Conservation (phyloP, 1,140 invertebrate genomes). For the Leptopilina boulardi region DNA sequence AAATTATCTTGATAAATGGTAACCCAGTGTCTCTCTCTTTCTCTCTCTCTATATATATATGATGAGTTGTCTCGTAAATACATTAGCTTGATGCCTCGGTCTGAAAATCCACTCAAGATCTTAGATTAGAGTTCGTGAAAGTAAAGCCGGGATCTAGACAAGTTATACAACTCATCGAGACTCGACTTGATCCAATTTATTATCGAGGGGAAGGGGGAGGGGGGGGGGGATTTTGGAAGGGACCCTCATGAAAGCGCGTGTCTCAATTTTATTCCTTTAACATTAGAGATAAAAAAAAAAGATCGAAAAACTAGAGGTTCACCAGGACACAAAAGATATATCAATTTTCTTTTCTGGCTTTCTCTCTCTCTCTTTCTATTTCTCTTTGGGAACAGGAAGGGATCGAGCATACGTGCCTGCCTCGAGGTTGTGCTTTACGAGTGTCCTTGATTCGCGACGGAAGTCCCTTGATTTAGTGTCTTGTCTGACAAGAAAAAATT, state of each 20-base stretch:
- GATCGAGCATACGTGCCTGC: conserved; percentile 48
- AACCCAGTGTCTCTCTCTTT: too few relatives aligned
- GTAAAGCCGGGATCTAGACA: conserved; percentile 70
- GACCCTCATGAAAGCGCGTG: conserved; percentile 53
- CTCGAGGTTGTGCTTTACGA: conserved; percentile 48
- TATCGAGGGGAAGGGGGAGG: too few relatives aligned
- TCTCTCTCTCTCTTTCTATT: too few relatives aligned
- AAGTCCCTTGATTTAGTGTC: conserved; percentile 58
- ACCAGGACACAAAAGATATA: conserved; percentile 49
- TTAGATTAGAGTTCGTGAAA: conserved; percentile 72
- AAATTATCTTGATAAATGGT: too few relatives aligned
- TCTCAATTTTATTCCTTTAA: conserved; percentile 46
- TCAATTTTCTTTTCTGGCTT: conserved; percentile 47
- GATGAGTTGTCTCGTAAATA: conserved; percentile 64
- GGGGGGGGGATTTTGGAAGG: conserved; percentile 46
- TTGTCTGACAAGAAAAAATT: conserved; percentile 48
- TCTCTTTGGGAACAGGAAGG: conserved; percentile 49
- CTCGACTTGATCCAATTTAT: conserved; percentile 75
- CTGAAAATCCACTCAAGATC: conserved; percentile 74
- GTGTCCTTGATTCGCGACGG: conserved; percentile 54
- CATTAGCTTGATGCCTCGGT: conserved; percentile 67
- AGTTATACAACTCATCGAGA: conserved; percentile 71
- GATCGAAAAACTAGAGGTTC: conserved; percentile 24
- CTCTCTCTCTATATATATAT: too few relatives aligned
- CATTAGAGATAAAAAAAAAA: conserved; percentile 28